These are phyloP conservation scores for Heliconius aoede DNA, from an alignment of 2,888 invertebrate genomes.

Conservation along the genomic window DNA sequence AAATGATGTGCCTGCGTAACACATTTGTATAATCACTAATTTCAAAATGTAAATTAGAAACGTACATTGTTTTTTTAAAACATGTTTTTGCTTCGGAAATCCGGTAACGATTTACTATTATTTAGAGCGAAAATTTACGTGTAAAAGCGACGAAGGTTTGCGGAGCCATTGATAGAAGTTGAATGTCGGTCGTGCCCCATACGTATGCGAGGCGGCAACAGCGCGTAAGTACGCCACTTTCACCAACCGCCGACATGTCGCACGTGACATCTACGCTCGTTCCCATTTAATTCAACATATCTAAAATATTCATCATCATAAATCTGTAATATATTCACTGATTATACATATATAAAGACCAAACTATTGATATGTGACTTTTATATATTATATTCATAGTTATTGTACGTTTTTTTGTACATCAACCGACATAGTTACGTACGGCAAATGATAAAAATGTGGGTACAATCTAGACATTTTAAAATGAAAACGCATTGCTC, in stretches of 20 bases:
- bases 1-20: not conserved
- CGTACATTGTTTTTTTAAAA: not conserved
- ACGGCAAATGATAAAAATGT: no score
- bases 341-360: not conserved
- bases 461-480: no score
- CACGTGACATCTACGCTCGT: slow-evolving; percentile 69
- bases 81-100: slow-evolving; percentile 66
- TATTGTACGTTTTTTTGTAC: no score
- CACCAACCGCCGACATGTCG: slow-evolving; percentile 67
- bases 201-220: slow-evolving; percentile 52
- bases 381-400: no score
- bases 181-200: slow-evolving; percentile 65
- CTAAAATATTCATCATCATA: slow-evolving; percentile 38
- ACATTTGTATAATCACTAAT: not conserved
- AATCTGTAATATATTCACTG: slow-evolving; percentile 20
- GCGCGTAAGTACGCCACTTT: slow-evolving; percentile 62
- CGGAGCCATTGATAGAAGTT: slow-evolving; percentile 71
- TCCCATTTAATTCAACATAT: slow-evolving; percentile 50
- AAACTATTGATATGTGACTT: not conserved
- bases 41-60: not conserved
- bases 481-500: not conserved
- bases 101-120: slow-evolving; percentile 74
- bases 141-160: slow-evolving; percentile 69
- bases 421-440: no score
- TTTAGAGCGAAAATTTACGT: slow-evolving; percentile 75